Evolutionary conservation across 2,888 invertebrate species (phyloP).

Genomic region (Diabrotica balteata): DNA sequence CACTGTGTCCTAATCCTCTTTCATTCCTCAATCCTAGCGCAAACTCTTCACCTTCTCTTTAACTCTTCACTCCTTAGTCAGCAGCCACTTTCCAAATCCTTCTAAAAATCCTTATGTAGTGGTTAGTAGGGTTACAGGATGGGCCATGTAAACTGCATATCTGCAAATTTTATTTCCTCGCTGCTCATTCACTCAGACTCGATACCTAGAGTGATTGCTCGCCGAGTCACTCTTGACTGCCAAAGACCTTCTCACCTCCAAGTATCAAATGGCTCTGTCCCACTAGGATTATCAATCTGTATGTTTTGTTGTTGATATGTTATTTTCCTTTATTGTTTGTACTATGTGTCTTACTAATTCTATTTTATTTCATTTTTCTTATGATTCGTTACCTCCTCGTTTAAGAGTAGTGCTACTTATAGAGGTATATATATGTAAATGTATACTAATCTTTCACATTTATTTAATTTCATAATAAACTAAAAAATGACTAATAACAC

Average conservation of each 20-base stretch:
- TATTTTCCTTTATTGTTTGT: slow-evolving; percentile 57
- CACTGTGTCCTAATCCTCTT: slow-evolving; percentile 1
- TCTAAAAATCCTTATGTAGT: slow-evolving; percentile 33
- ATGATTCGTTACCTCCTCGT: slow-evolving; percentile 62
- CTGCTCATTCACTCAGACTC: slow-evolving; percentile 50
- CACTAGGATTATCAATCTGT: slow-evolving; percentile 62
- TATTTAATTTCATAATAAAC: slow-evolving; percentile 10
- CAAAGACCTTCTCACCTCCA: slow-evolving; percentile 64
- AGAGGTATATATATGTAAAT: slow-evolving; percentile 18
- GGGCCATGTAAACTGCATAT: slow-evolving; percentile 40
- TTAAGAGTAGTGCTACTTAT: slow-evolving; percentile 46
- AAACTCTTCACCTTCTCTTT: slow-evolving; percentile 4
- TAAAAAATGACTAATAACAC: slow-evolving; percentile 29
- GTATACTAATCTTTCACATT: slow-evolving; percentile 6
- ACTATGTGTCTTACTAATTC: slow-evolving; percentile 43
- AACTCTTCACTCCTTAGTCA: slow-evolving; percentile 6
- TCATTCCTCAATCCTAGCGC: neutral
- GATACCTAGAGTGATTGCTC: slow-evolving; percentile 52
- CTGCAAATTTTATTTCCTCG: slow-evolving; percentile 45
- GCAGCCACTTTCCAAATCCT: slow-evolving; percentile 14
- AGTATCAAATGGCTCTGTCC: slow-evolving; percentile 67
- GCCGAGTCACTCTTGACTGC: slow-evolving; percentile 56
- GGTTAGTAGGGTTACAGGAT: slow-evolving; percentile 41
- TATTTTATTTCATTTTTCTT: slow-evolving; percentile 30
- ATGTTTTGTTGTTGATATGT: slow-evolving; percentile 62